Percentiles rank a stretch among this genome's conserved stretches.
Conservation (phyloP, 30 jellyfish, hydroid and myxozoan species). For the Sanderia malayensis region DNA sequence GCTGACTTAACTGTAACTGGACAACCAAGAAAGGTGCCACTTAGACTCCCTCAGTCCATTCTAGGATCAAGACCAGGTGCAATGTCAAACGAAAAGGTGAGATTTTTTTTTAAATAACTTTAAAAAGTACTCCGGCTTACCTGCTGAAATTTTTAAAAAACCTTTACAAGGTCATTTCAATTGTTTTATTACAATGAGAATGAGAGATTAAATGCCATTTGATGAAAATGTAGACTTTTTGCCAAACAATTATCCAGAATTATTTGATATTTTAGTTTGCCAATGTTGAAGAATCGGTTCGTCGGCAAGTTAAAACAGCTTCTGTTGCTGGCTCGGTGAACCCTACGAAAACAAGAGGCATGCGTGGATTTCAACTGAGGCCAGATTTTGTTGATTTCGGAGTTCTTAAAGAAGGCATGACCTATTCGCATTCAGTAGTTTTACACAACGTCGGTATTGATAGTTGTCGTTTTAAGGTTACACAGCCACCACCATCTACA, state of each 20-base stretch:
- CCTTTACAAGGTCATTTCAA: neutral
- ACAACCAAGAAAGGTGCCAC: conserved; percentile 33
- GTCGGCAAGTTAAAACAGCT: conserved; percentile 74
- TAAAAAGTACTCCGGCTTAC: too few relatives aligned
- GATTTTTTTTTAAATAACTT: neutral
- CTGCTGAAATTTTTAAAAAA: neutral
- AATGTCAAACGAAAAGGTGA: conserved; percentile 60
- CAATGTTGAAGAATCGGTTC: conserved; percentile 63
- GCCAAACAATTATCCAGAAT: neutral
- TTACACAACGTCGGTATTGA: conserved; percentile 86
- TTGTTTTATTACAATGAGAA: neutral
- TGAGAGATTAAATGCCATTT: neutral
- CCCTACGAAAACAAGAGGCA: conserved; percentile 47
- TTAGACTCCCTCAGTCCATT: conserved; percentile 49
- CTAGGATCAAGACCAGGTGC: conserved; percentile 83
- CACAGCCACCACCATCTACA: conserved; percentile 96
- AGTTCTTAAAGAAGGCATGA: conserved; percentile 67
- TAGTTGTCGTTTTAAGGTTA: conserved; percentile 69
- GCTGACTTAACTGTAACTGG: conserved; percentile 30
- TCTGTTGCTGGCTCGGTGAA: conserved; percentile 84
- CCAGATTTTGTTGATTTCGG: conserved; percentile 93
- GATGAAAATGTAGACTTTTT: neutral
- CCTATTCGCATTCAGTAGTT: conserved; percentile 66
- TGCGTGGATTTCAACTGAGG: conserved; percentile 74
- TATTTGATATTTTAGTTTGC: conserved; percentile 20